Evolutionary conservation across 2,888 invertebrate species (phyloP), one percentile per base, ranked within the genome.

Genomic region (Gortyna flavago): DNA sequence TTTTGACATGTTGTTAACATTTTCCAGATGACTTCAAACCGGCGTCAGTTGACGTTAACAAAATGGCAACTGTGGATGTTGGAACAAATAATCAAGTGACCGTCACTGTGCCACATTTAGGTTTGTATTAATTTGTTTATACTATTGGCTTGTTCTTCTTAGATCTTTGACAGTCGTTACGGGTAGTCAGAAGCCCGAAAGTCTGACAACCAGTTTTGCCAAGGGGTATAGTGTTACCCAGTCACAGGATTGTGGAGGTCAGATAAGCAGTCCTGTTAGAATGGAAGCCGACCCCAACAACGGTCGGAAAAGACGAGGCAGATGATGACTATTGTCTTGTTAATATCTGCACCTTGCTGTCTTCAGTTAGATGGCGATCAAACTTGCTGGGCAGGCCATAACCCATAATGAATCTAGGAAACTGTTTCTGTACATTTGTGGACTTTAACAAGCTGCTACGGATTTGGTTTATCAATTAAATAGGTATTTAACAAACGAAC

Each of bases 21-120:
- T 18, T 97, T 97, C 72, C 96, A 99, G 99, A 99, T 98, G 99
- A 99, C 96, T 99, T 99, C 94, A 99, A 99, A 94, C 99, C 99
- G 87, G 99, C 99, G n/a, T 99, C 99, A 89, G 99, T 99, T 75
- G 99, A 99, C 95, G 98, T 98, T 67, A 98, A 98, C 91, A 99
- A 99, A 96, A 98, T 98, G 97, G 99, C 99, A 59, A 98, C 98
- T 44, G 98, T 99, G 78, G 99, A 99, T 94, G 98, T 99, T 84
- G 99, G 98, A 86, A 97, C 98, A 88, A 98, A 98, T 92, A 98
- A 99, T 95, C 98, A 99, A 95, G 99, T 99, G 90, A 98, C 99
- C 87, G 98, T 98, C 85, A 99, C 99, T 87, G 99, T 99, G 89
- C 99, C 99, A 86, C 99, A 99, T 97, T 97, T 99, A 94, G 98